A percentile compares a stretch with the other conserved stretches of the same genome.
Evolutionary conservation across 2,888 invertebrate species (phyloP).

Genomic region (Zeuzera pyrina): DNA sequence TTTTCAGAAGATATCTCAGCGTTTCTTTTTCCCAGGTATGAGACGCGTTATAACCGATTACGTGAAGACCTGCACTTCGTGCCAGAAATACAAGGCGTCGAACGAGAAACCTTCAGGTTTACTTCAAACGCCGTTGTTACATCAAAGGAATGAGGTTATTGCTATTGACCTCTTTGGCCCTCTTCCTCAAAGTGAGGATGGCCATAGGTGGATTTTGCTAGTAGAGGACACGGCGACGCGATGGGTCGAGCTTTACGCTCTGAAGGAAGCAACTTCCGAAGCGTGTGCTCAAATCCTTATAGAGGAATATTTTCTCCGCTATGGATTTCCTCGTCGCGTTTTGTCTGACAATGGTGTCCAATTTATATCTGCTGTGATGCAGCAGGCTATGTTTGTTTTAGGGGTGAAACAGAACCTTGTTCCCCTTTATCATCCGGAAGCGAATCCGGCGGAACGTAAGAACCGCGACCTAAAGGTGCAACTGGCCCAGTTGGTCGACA

Average conservation of each 20-base stretch:
- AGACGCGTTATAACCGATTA: slow-evolving; percentile 11
- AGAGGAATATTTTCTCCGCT: slow-evolving; percentile 18
- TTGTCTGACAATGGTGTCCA: slow-evolving; percentile 31
- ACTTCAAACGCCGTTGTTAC: slow-evolving; percentile 8
- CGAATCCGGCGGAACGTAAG: slow-evolving; percentile 25
- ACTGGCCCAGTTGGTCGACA: neutral
- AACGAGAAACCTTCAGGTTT: slow-evolving; percentile 15
- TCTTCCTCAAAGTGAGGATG: slow-evolving; percentile 10
- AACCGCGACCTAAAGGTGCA: slow-evolving; percentile 25
- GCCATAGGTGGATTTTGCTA: slow-evolving; percentile 16
- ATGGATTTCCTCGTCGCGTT: slow-evolving; percentile 23
- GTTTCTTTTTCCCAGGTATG: slow-evolving; percentile 19
- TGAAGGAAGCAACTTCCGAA: slow-evolving; percentile 13
- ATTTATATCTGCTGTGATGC: slow-evolving; percentile 17
- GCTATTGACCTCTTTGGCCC: slow-evolving; percentile 18
- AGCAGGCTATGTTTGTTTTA: slow-evolving; percentile 10
- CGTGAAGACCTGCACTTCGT: slow-evolving; percentile 8
- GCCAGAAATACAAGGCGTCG: slow-evolving; percentile 14
- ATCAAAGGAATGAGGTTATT: slow-evolving; percentile 12
- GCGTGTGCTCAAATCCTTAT: slow-evolving; percentile 15
- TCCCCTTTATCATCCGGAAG: slow-evolving; percentile 12
- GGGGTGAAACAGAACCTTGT: slow-evolving; percentile 11
- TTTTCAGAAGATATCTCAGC: slow-evolving; percentile 7
- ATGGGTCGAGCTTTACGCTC: slow-evolving; percentile 20
- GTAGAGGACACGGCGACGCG: slow-evolving; percentile 11